A percentile compares a stretch with the other conserved stretches of the same genome.
Conservation (phyloP, 2,888 invertebrate genomes). For the Agapostemon virescens region DNA sequence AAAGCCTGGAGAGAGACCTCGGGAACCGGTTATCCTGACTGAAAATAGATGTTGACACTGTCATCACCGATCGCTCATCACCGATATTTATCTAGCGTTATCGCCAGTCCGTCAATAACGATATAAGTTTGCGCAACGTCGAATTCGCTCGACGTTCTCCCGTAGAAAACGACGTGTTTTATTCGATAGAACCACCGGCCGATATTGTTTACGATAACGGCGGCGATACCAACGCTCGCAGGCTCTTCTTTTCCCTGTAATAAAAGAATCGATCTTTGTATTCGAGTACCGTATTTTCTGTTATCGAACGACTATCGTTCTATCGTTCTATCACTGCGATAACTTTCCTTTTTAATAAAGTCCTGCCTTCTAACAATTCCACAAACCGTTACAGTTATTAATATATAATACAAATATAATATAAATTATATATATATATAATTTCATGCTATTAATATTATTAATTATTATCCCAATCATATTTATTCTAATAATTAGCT, state of each 20-base stretch:
- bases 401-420: too few relatives aligned
- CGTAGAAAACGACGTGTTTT: background rate
- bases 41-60: background rate
- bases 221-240: background rate
- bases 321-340: too few relatives aligned
- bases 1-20: too few relatives aligned
- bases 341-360: too few relatives aligned
- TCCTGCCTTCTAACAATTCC: background rate
- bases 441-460: too few relatives aligned
- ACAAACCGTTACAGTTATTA: too few relatives aligned
- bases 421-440: too few relatives aligned
- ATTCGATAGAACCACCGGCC: background rate
- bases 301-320: too few relatives aligned
- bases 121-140: slow-evolving; percentile 2
- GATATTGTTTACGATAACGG: slow-evolving; percentile 1
- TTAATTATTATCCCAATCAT: too few relatives aligned
- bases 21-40: background rate
- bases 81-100: background rate
- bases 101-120: background rate
- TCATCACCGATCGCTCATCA: background rate
- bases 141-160: background rate
- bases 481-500: too few relatives aligned
- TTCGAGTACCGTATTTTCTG: too few relatives aligned
- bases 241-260: background rate
- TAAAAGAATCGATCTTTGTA: too few relatives aligned